Evolutionary conservation across 2,888 invertebrate species (phyloP), one percentile per base, ranked within the genome.

Genomic region (Apotomis turbidana): DNA sequence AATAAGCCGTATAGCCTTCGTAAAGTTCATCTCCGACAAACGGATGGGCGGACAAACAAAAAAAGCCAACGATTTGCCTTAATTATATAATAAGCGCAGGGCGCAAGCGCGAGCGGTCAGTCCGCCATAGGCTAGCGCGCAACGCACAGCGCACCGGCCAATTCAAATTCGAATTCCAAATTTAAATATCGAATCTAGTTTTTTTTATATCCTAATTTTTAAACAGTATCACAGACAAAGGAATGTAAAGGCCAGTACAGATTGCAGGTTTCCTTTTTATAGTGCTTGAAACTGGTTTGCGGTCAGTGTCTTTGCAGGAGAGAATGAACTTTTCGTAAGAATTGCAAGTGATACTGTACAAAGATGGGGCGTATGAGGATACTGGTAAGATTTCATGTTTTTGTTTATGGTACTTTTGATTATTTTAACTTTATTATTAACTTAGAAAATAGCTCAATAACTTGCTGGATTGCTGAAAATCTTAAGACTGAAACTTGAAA

Each of bases 1-100:
- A 12, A n/a, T n/a, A n/a, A 10, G 61, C 59, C 77, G 76, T 75
- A 79, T 77, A 86, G 83, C 88, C 90, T 89, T 86, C 87, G 81
- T 82, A 85, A 78, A 70, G 69, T 78, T 76, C 78, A 77, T 72
- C 79, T 74, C 70, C 63, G 69, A 70, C 75, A 77, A 76, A 80
- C 74, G 77, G 83, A 85, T 85, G 87, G 86, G 87, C 83, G 86
- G 78, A 79, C 88, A 83, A 80, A 90, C 86, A 90, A 90, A 91
- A 91, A 91, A 92, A 84, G 78, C 80, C 59, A 79, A 84, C 88
- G 86, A 90, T 85, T 71, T 85, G 83, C 87, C 81, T 85, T 90
- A 89, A 91, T 92, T 90, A 92, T 90, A 92, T 91, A 90, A 88
- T 88, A 92, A 90, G 85, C 87, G 79, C 80, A 85, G 88, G 86